These are phyloP conservation scores for Pipra filicauda DNA, from an alignment of 2,113 vertebrate genomes.

Conservation along the genomic window DNA sequence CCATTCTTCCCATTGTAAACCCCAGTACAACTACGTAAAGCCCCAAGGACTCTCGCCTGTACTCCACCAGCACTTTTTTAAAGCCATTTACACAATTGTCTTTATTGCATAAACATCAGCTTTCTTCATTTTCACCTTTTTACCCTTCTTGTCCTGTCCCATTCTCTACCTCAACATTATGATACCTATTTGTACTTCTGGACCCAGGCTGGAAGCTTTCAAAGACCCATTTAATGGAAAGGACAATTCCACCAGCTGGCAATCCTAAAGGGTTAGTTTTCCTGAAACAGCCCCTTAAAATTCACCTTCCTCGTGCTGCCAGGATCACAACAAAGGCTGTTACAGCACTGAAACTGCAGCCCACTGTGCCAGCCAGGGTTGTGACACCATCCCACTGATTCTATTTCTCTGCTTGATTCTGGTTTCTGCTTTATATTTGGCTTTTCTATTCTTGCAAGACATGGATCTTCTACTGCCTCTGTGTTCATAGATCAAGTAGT, in stretches of 20 bases:
- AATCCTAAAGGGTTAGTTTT: accelerated
- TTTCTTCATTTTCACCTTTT: neutral
- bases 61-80: accelerated
- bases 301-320: neutral
- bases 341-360: neutral
- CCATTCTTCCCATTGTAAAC: neutral
- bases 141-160: neutral
- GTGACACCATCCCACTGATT: neutral
- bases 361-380: neutral
- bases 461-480: neutral
- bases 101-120: neutral
- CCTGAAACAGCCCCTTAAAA: neutral
- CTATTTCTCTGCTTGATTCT: neutral
- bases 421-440: neutral
- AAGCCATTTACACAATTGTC: neutral
- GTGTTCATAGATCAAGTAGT: neutral
- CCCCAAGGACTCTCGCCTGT: neutral
- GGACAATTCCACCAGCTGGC: neutral
- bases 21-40: neutral
- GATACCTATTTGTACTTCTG: neutral
- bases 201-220: neutral
- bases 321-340: neutral
- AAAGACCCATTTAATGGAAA: neutral
- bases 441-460: neutral
- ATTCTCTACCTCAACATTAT: neutral